A percentile compares a stretch with the other conserved stretches of the same genome.
These are phyloP conservation scores for Vanessa atalanta DNA, from an alignment of 1,140 invertebrate genomes.

Conservation along the genomic window DNA sequence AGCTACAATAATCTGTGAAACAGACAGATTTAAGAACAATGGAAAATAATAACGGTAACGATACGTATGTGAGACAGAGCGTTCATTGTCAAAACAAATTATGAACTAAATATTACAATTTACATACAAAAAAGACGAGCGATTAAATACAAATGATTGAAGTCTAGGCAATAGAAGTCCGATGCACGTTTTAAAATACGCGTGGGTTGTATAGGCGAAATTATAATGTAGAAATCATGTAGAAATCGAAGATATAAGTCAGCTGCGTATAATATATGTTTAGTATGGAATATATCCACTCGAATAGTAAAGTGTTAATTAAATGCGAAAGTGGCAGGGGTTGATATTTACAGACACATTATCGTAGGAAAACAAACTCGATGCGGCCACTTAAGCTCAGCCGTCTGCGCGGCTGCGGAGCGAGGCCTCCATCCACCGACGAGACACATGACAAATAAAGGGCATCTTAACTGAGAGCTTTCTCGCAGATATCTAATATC, in stretches of 20 bases:
- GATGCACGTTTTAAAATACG: constrained; percentile 14
- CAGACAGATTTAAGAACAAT: too few species aligned
- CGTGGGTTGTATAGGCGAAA: background rate
- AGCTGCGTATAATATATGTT: background rate
- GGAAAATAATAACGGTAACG: too few species aligned
- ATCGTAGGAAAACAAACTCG: constrained; percentile 66
- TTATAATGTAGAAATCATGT: background rate
- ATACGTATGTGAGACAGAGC: too few species aligned
- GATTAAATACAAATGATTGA: background rate
- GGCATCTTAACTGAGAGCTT: constrained; percentile 50
- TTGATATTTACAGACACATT: constrained; percentile 68
- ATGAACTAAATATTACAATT: background rate
- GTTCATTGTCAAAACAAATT: too few species aligned
- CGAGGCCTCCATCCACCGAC: constrained; percentile 41
- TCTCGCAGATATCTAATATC: constrained; percentile 43
- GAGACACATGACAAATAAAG: constrained; percentile 61
- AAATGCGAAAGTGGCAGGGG: constrained; percentile 51
- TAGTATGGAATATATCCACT: constrained; percentile 36
- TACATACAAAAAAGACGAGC: background rate
- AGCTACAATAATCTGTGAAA: too few species aligned
- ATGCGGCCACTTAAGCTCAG: constrained; percentile 58
- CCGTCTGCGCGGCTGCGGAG: constrained; percentile 41
- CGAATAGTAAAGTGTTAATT: constrained; percentile 59
- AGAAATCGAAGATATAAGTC: background rate
- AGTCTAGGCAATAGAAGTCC: background rate